Base-by-base conservation (phyloP, 2,113 vertebrate species). In the Pygoscelis adeliae region DNA sequence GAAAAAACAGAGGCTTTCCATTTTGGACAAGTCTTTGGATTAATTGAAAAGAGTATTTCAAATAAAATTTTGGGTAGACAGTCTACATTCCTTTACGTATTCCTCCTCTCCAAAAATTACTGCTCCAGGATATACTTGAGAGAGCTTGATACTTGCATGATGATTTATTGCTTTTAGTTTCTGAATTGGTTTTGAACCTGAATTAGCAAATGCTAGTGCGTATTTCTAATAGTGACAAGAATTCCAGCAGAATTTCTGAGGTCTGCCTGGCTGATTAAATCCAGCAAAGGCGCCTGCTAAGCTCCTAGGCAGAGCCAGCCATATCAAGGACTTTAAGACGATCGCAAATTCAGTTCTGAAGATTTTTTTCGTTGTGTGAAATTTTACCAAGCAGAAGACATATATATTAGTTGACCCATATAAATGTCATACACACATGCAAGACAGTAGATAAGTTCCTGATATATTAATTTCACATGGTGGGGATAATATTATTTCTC, bases 141-240 rank as follows among this genome's bases (percentile, higher is more conserved):
- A 69, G 92, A 67, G 44, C 79, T 87, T 47, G 63, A 34, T 70
- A 30, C 70, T 87, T 83, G 83, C 83, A 50, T 19, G 73, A 95
- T 73, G 88, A 94, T 97, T 97, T 96, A 95, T 90, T 91, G 86
- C 93, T 90, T 76, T 96, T 89, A 63, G 66, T 94, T 88, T 94
- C 87, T 73, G 90, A 88, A 79, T 89, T 8, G 1, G 30, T 67
- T 95, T 84, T 70, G 89, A 87, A 83, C 59, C 32, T 88, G 77
- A 87, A 66, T 85, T 80, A 95, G 73, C 62, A 92, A 95, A 66
- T 34, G 23, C 25, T 65, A 16, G 47, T 83, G 55, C 70, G 65
- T 85, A 94, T 93, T 97, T 93, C 70, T 91, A 83, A 79, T 46
- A 96, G 49, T 44, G 12, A 55, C 70, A 93, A 79, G 83, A 94